Percentiles rank a stretch among this genome's conserved stretches.
phyloP scores from a whole-genome alignment of 1,140 invertebrate species.

The Triops longicaudatus region DNA sequence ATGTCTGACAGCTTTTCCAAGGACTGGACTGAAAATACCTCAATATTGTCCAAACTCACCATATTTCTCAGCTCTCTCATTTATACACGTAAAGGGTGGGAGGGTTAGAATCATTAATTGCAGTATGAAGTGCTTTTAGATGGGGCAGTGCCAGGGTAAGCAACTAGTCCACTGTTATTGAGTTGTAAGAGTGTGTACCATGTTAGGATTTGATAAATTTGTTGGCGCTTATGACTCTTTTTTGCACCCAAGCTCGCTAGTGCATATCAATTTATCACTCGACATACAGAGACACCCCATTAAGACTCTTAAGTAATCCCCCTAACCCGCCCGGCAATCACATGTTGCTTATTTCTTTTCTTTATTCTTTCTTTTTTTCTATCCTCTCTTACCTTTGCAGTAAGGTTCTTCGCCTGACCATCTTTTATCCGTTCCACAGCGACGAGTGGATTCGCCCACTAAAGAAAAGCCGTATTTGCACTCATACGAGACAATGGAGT shows the following conservation, averaged over 20 bases:
- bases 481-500: constrained; percentile 84
- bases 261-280: constrained; percentile 12
- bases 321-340: not conserved
- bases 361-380: constrained; percentile 14
- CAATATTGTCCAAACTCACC: too few relatives aligned
- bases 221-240: not conserved
- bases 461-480: constrained; percentile 85
- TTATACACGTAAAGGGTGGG: too few relatives aligned
- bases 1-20: too few relatives aligned
- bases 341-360: not conserved
- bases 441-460: constrained; percentile 73
- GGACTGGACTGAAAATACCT: too few relatives aligned
- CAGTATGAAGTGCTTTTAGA: too few relatives aligned
- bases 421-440: constrained; percentile 73
- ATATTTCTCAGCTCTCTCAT: too few relatives aligned
- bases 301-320: not conserved
- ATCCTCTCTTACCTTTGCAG: constrained; percentile 62
- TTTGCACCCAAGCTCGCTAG: not conserved
- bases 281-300: not conserved
- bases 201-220: not conserved
- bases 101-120: too few relatives aligned
- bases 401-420: constrained; percentile 79
- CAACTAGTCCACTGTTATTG: too few relatives aligned
- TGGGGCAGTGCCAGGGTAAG: too few relatives aligned
- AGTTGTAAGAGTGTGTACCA: not conserved